Evolutionary conservation across 2,888 invertebrate species (phyloP), one percentile per base, ranked within the genome.

Genomic region (Abscondita cerata): DNA sequence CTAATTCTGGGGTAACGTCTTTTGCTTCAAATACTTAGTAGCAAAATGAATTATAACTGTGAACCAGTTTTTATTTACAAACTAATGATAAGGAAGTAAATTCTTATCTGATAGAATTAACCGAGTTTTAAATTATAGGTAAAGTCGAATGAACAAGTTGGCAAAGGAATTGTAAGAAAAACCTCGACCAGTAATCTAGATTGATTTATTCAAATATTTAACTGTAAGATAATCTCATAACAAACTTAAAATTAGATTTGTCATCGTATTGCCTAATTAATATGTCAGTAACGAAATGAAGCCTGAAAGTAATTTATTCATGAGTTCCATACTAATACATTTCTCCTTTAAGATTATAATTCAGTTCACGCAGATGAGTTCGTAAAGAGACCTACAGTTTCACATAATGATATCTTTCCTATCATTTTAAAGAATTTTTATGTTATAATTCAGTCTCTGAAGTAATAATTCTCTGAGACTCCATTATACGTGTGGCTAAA

Each of bases 301-400:
- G 48, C 61, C 36, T 41, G 44, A 18, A 55, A 51, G 55, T 61
- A 61, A 61, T 61, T 55, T 61, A 61, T 61, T 61, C 61, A 61
- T 61, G 61, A 61, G 61, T 46, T 61, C 18, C 38, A 33, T 52
- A 56, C 55, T 61, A 61, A 61, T 56, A 56, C 61, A 48, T 44
- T 47, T 46, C 48, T 52, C 61, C 55, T 61, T 51, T 31, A 50
- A 56, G 47, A 61, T 61, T 61, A 44, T 55, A 56, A 59, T 61
- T 61, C 56, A 33, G 55, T 56, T 41, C 52, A 61, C 61, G 61
- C 61, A 61, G 61, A 61, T 61, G 61, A 55, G 61, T 40, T 51
- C 44, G 57, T 41, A 44, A 59, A 55, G 52, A 61, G 55, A 52
- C 50, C 51, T 46, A 55, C 55, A 54, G 50, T 34, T n/a, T n/a